phyloP scores from a whole-genome alignment of 92 coral and sea anemone species.

The Bergia puertoricense region DNA sequence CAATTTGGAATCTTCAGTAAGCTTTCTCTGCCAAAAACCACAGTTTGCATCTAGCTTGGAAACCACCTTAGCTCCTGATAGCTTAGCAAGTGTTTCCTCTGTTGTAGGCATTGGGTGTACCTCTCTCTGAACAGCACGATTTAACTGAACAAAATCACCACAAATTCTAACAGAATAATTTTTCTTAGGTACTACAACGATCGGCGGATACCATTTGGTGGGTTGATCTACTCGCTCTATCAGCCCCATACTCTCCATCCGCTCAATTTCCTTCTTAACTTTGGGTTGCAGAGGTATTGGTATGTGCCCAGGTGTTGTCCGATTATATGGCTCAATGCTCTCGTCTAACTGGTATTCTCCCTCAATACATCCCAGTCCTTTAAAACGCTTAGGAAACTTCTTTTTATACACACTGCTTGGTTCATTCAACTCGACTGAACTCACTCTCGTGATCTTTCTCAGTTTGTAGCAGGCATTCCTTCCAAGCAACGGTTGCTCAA shows the following conservation, averaged over 20 bases:
- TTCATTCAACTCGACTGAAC: conserved; percentile 27
- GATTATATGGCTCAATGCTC: conserved; percentile 56
- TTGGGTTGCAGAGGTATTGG: conserved; percentile 54
- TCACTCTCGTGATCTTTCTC: conserved; percentile 1
- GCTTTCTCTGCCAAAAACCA: conserved; percentile 42
- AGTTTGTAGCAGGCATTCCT: conserved; percentile 32
- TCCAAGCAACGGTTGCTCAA: conserved; percentile 46
- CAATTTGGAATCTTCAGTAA: conserved; percentile 37
- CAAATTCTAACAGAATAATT: conserved; percentile 36
- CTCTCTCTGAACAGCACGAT: conserved; percentile 47
- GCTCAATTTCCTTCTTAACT: conserved; percentile 60
- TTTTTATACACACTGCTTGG: conserved; percentile 27
- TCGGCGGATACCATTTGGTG: conserved; percentile 66
- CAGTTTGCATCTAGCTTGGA: conserved; percentile 46
- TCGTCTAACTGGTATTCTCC: conserved; percentile 55
- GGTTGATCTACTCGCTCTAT: conserved; percentile 67
- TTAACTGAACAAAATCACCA: conserved; percentile 41
- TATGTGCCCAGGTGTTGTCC: conserved; percentile 56
- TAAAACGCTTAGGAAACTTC: conserved; percentile 57
- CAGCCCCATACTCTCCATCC: conserved; percentile 66
- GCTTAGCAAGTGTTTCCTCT: conserved; percentile 37
- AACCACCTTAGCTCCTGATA: conserved; percentile 34
- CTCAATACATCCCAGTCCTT: conserved; percentile 63
- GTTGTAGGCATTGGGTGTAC: conserved; percentile 47
- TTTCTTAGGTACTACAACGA: conserved; percentile 61